These are phyloP conservation scores for Callionymus lyra DNA, from an alignment of 2,113 vertebrate genomes.

Conservation along the genomic window DNA sequence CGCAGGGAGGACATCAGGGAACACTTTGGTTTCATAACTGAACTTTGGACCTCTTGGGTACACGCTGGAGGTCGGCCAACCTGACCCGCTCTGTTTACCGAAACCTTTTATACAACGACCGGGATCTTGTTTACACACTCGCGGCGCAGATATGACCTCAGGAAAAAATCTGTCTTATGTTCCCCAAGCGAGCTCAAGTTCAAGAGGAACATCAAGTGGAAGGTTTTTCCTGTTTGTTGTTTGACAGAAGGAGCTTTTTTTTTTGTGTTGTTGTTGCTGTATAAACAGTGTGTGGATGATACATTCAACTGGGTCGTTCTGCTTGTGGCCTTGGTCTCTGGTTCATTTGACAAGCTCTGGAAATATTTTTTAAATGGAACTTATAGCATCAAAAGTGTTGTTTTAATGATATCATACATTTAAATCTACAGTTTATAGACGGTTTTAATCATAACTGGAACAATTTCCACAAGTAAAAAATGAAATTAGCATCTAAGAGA, in stretches of 20 bases:
- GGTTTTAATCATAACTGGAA: no score
- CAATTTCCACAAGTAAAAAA: no score
- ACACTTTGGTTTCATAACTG: conserved; percentile 28
- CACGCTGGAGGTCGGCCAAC: conserved; percentile 26
- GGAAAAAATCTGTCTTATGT: conserved; percentile 23
- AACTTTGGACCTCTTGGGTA: conserved; percentile 52
- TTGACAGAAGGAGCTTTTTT: background rate
- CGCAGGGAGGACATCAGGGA: background rate
- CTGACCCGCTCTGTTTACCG: conserved; percentile 35
- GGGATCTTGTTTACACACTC: conserved; percentile 21
- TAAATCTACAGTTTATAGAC: no score
- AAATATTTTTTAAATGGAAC: no score
- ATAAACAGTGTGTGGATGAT: no score
- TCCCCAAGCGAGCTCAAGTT: conserved; percentile 15
- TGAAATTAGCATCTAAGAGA: no score
- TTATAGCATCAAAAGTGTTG: no score
- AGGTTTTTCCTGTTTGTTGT: conserved; percentile 39
- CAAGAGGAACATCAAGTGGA: conserved; percentile 21
- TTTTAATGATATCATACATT: no score
- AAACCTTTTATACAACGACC: conserved; percentile 14
- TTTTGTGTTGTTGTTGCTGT: no score
- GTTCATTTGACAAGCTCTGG: no score
- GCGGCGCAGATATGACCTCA: conserved; percentile 9
- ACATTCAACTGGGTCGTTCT: no score
- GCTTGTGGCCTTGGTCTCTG: no score